Evolutionary conservation across 1,140 invertebrate genomes (phyloP).

Genomic region (Drosophila tani): DNA sequence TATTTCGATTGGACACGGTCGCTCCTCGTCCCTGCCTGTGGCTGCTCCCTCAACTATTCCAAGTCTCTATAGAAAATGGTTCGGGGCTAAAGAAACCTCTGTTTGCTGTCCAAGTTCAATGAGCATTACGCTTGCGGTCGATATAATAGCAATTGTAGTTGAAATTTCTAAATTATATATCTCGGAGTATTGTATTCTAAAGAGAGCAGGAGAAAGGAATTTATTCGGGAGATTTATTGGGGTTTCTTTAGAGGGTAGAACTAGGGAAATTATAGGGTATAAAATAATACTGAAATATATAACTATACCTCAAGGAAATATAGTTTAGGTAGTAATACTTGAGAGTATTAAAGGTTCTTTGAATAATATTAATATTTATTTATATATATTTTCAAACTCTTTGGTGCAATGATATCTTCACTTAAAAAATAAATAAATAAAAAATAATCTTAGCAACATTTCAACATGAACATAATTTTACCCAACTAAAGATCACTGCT

Average conservation of each 20-base stretch:
- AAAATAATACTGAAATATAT: not conserved
- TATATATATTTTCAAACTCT: too few relatives aligned
- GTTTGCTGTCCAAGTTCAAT: conserved; percentile 45
- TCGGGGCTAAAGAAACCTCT: conserved; percentile 15
- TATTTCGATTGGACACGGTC: conserved; percentile 58
- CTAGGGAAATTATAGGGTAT: not conserved
- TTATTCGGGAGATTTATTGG: not conserved
- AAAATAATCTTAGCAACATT: too few relatives aligned
- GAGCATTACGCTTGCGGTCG: conserved; percentile 19
- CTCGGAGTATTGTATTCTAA: not conserved
- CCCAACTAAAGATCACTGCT: too few relatives aligned
- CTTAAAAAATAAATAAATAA: too few relatives aligned
- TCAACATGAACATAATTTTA: too few relatives aligned
- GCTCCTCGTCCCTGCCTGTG: conserved; percentile 13
- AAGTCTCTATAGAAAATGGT: conserved; percentile 27
- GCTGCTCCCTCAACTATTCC: conserved; percentile 12
- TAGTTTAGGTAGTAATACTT: too few relatives aligned
- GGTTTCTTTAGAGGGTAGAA: not conserved
- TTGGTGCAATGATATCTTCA: too few relatives aligned
- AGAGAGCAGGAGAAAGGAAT: not conserved
- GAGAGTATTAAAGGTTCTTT: not conserved
- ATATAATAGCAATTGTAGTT: conserved; percentile 15
- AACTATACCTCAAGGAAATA: too few relatives aligned
- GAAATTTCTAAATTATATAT: not conserved
- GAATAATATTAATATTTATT: not conserved